Evolutionary conservation across 2,797 vertebrate genomes (phyloP).

Genomic region (Lutjanus argentimaculatus): DNA sequence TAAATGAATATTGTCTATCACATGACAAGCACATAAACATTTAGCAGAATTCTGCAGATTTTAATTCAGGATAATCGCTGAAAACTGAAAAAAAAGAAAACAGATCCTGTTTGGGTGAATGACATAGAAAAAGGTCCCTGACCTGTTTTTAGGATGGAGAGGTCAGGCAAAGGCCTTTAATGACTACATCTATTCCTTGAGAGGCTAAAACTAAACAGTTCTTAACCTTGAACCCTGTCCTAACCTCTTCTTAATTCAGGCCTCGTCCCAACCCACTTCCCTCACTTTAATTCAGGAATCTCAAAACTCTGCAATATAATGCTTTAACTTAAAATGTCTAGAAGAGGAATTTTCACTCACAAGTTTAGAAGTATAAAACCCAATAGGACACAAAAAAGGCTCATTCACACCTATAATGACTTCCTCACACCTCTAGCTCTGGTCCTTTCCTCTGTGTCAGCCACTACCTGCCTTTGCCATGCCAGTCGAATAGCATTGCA

Average conservation of each 20-base stretch:
- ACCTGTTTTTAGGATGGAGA: background rate
- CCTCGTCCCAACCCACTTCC: background rate
- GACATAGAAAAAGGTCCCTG: no score
- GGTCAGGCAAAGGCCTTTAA: background rate
- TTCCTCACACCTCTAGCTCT: slow-evolving; percentile 1
- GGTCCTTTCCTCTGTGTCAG: slow-evolving; percentile 7
- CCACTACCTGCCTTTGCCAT: slow-evolving; percentile 19
- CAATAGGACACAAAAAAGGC: background rate
- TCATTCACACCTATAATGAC: background rate
- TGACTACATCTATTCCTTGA: background rate
- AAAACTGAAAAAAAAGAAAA: no score
- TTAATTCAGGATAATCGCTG: no score
- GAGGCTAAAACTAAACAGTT: background rate
- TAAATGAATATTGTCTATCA: no score
- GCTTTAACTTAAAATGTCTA: background rate
- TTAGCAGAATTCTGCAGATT: no score
- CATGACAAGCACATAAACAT: no score
- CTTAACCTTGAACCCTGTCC: background rate
- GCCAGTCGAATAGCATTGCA: slow-evolving; percentile 49
- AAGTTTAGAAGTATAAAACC: background rate
- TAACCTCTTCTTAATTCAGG: background rate
- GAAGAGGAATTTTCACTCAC: no score
- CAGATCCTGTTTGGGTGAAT: no score
- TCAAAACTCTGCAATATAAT: background rate
- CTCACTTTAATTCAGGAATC: background rate